These are phyloP conservation scores for Fistularia tabacaria DNA, from an alignment of 2,797 vertebrate species.

Conservation along the genomic window DNA sequence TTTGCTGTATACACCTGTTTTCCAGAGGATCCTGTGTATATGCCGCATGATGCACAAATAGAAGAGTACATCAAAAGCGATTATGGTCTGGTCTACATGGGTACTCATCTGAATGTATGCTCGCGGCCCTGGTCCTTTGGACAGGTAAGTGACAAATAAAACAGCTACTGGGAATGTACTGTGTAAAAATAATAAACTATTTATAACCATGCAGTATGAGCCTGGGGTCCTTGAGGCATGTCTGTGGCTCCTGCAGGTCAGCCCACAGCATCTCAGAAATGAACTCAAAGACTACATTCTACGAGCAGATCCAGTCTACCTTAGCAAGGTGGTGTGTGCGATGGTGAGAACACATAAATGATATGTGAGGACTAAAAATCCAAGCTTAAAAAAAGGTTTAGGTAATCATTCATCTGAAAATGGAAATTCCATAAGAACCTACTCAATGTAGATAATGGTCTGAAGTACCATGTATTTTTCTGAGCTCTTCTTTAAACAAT, in stretches of 20 bases:
- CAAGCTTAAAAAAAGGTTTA: no score
- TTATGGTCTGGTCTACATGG: conserved; percentile 55
- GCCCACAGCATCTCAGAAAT: conserved; percentile 74
- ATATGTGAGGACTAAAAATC: no score
- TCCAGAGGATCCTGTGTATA: conserved; percentile 61
- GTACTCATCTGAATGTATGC: conserved; percentile 38
- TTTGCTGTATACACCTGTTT: background rate
- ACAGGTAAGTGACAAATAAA: conserved; percentile 46
- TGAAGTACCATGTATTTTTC: background rate
- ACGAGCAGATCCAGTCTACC: conserved; percentile 75
- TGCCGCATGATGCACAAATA: conserved; percentile 44
- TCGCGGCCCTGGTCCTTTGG: conserved; percentile 58
- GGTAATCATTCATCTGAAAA: no score
- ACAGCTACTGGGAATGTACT: background rate
- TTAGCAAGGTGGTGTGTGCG: conserved; percentile 81
- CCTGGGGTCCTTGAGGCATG: conserved; percentile 79
- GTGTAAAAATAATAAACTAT: no score
- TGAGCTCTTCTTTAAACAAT: background rate
- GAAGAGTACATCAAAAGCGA: conserved; percentile 67
- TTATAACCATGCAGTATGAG: conserved; percentile 73
- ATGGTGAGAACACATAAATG: conserved; percentile 76
- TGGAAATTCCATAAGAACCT: no score
- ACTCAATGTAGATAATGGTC: no score
- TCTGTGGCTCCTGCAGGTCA: conserved; percentile 77
- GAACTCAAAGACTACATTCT: conserved; percentile 69